Conservation (phyloP, 1,140 invertebrate genomes). For the Drosophila ercepeae region DNA sequence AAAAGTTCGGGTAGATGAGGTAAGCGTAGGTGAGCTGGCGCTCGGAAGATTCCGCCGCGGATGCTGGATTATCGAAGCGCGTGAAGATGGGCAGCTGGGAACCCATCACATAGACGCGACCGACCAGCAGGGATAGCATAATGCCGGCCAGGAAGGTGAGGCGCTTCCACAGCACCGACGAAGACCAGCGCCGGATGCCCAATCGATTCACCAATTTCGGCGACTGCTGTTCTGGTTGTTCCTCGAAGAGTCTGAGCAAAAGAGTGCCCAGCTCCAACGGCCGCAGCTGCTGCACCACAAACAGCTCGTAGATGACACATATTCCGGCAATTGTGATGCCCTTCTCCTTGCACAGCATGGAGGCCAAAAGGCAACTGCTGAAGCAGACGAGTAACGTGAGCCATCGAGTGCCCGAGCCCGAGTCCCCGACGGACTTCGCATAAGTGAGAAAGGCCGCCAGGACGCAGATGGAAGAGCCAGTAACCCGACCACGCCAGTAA, state of each 20-base stretch:
- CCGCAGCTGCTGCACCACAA: constrained; percentile 89
- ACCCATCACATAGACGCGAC: constrained; percentile 96
- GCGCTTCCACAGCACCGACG: constrained; percentile 86
- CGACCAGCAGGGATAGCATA: constrained; percentile 92
- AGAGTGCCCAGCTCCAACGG: constrained; percentile 60
- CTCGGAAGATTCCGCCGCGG: constrained; percentile 89
- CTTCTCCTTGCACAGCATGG: constrained; percentile 98
- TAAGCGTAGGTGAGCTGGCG: constrained; percentile 97
- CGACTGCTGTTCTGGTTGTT: constrained; percentile 35
- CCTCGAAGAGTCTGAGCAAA: constrained; percentile 70
- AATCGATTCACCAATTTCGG: constrained; percentile 20
- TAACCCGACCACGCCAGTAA: constrained; percentile 96
- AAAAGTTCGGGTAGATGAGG: constrained; percentile 94
- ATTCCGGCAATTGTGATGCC: constrained; percentile 97
- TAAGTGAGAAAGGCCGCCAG: constrained; percentile 91
- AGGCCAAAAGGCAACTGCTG: constrained; percentile 89
- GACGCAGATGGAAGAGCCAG: constrained; percentile 97
- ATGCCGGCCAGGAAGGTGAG: constrained; percentile 90
- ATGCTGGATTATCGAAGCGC: constrained; percentile 97
- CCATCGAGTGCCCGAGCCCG: constrained; percentile 59
- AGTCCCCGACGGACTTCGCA: constrained; percentile 54
- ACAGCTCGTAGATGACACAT: constrained; percentile 96
- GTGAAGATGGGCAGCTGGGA: constrained; percentile 98
- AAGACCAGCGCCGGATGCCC: constrained; percentile 47
- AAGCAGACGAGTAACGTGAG: constrained; percentile 56